These are phyloP conservation scores for Artemia sinica DNA, from an alignment of 2,888 invertebrate species.

Conservation along the genomic window DNA sequence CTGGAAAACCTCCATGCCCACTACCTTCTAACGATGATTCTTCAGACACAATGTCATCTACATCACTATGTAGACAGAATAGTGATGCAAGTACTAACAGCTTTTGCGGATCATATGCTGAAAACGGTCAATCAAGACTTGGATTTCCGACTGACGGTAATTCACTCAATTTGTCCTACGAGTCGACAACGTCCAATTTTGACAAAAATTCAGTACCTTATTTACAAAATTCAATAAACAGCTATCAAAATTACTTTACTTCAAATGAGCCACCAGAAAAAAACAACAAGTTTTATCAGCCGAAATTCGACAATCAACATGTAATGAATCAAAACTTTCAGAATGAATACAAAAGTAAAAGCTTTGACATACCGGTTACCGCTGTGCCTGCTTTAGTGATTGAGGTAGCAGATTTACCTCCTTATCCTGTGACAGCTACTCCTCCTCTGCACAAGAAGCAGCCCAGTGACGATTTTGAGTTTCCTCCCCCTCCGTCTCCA, in stretches of 20 bases:
- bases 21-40: slow-evolving; percentile 21
- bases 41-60: slow-evolving; percentile 13
- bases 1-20: slow-evolving; percentile 23
- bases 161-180: background rate
- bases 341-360: slow-evolving; percentile 1
- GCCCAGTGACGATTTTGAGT: slow-evolving; percentile 73
- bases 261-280: background rate
- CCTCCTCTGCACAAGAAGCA: slow-evolving; percentile 70
- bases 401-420: slow-evolving; percentile 15
- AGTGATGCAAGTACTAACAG: slow-evolving; percentile 16
- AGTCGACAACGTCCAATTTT: background rate
- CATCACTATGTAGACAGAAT: background rate
- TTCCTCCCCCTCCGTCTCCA: slow-evolving; percentile 50
- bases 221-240: slow-evolving; percentile 8
- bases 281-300: background rate
- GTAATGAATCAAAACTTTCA: slow-evolving; percentile 4
- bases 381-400: slow-evolving; percentile 5
- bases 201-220: background rate
- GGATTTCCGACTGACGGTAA: background rate
- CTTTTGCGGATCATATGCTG: slow-evolving; percentile 8
- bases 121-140: background rate
- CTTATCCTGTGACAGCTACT: slow-evolving; percentile 29
- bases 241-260: background rate
- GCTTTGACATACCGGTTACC: background rate
- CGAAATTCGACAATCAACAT: background rate